Evolutionary conservation across 2,113 vertebrate species (phyloP).

Genomic region (Pyrgilauda ruficollis): DNA sequence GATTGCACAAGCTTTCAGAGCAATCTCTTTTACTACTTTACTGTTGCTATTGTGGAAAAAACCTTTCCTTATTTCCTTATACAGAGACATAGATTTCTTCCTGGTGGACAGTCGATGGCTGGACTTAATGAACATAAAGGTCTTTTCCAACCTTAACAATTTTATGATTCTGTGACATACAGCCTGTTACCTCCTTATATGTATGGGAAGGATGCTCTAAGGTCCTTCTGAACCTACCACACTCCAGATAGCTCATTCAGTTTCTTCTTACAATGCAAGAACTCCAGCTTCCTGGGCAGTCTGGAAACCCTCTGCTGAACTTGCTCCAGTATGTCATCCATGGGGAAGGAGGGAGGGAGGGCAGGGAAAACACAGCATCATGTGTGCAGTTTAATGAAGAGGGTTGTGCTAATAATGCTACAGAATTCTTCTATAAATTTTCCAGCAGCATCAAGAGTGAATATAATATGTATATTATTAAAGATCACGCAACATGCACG

Average conservation of each 20-base stretch:
- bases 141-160: background rate
- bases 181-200: background rate
- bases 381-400: background rate
- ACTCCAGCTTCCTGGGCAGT: background rate
- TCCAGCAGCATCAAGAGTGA: background rate
- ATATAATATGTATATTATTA: background rate
- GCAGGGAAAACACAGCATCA: background rate
- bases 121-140: background rate
- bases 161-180: background rate
- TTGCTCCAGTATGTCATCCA: background rate
- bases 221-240: background rate
- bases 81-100: background rate
- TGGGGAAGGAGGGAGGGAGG: background rate
- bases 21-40: background rate
- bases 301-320: background rate
- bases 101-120: too few species aligned
- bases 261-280: background rate
- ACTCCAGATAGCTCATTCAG: background rate
- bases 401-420: background rate
- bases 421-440: background rate
- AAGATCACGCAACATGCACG: background rate
- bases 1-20: background rate
- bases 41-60: background rate
- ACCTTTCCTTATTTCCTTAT: background rate
- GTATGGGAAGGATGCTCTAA: background rate